phyloP scores from a whole-genome alignment of 2,797 vertebrate species.

The Philypnodon macrostomus region DNA sequence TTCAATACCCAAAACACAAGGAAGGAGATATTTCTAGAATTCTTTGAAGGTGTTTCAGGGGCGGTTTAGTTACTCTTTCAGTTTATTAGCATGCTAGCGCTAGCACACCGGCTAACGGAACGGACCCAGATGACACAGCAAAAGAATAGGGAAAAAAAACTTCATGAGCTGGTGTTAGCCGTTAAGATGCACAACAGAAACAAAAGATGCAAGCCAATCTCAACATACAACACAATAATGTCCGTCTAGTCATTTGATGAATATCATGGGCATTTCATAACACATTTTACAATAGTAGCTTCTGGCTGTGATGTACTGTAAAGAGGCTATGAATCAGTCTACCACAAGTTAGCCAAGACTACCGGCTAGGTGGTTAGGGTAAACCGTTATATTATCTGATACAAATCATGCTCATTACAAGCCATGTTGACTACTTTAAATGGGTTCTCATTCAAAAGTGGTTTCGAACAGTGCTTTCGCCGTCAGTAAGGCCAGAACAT shows the following conservation, averaged over 20 bases:
- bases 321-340: slow-evolving; percentile 12
- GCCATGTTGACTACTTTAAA: too few relatives aligned
- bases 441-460: background rate
- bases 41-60: background rate
- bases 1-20: rapidly evolving
- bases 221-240: background rate
- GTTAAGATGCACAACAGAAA: background rate
- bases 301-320: slow-evolving; percentile 5
- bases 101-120: slow-evolving; percentile 52
- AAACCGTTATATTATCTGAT: too few relatives aligned
- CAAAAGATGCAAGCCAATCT: rapidly evolving
- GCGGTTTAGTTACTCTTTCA: slow-evolving; percentile 49
- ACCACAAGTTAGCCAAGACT: slow-evolving; percentile 6
- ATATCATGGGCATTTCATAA: background rate
- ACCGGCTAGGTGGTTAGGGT: background rate
- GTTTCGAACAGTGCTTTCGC: background rate
- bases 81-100: slow-evolving; percentile 56
- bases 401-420: too few relatives aligned
- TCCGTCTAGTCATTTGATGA: rapidly evolving
- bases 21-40: slow-evolving; percentile 15
- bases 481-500: slow-evolving; percentile 32
- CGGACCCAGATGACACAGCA: slow-evolving; percentile 81
- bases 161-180: slow-evolving; percentile 31
- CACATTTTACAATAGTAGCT: slow-evolving; percentile 12
- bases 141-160: slow-evolving; percentile 69